Base-by-base conservation (phyloP, 35 echinoderm and acorn worm species). In the Stichopus chloronotus region DNA sequence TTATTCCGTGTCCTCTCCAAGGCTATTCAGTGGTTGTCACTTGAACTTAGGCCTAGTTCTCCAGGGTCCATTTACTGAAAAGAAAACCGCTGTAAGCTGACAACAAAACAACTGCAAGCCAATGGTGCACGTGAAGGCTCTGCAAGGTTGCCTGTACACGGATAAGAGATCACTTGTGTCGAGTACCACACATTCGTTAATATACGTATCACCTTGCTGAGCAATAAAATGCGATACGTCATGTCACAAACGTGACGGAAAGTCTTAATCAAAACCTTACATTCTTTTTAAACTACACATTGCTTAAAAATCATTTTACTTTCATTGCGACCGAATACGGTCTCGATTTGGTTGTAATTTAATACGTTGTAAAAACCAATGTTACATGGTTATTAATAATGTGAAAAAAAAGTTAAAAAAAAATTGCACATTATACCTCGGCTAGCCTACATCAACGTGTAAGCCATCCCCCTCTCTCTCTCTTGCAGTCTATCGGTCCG, bases 391-490 rank as follows among this genome's bases (percentile, higher is more conserved):
- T 20, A 74, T 74, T 74, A 74, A 14, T 19, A 74, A 74, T 4
- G 22, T 20, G 22, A 19, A 12, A n/a, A 74, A 72, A 74, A 74
- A 20, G 69, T 74, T 0, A 74, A 74, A 74, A 74, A 61, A 8
- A 74, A 74, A 74, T 74, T 74, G 69, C 69, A 74, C 69, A 74
- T 74, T 74, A 19, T 74, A 74, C 69, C 22, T 74, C 69, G 69
- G 69, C 69, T 74, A 20, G 69, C 69, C 69, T 74, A 5, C 22
- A 20, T 74, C 69, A 74, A 74, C 19, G n/a, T 74, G 30, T 43
- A 43, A 43, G 30, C 30, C 30, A 3, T 43, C 30, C 30, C 30
- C 3, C 30, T 43, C 3, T 65, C 11, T 8, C 11, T 11, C 9
- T 65, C 61, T 14, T 65, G 61, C 61, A 65, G 19, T 14, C 61